phyloP scores from a whole-genome alignment of 2,888 invertebrate species.

The Schizotus pectinicornis region DNA sequence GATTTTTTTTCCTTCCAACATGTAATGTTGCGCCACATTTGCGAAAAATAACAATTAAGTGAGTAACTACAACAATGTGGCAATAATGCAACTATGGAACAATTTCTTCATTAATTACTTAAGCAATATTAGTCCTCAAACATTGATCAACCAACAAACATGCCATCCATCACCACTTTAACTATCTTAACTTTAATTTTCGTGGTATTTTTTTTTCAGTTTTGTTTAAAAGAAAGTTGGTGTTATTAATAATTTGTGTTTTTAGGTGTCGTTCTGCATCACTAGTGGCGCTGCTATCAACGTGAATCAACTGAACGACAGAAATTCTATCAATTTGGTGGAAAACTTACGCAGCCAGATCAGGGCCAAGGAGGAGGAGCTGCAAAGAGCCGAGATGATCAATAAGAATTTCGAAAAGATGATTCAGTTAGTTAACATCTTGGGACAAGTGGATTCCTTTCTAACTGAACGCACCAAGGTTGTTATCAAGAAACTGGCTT shows the following conservation, averaged over 20 bases:
- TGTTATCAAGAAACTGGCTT: slow-evolving; percentile 58
- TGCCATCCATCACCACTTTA: no score
- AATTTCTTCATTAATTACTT: no score
- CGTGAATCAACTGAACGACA: slow-evolving; percentile 7
- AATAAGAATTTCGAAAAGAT: slow-evolving; percentile 60
- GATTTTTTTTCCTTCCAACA: no score
- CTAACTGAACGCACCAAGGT: slow-evolving; percentile 58
- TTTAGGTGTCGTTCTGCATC: slow-evolving; percentile 1
- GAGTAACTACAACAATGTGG: no score
- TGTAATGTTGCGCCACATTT: no score
- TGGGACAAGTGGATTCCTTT: slow-evolving; percentile 62
- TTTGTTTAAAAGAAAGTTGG: background rate
- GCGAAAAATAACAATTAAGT: no score
- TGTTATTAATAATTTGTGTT: background rate
- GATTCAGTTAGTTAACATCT: slow-evolving; percentile 60
- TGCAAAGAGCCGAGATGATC: slow-evolving; percentile 54
- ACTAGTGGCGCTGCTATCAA: slow-evolving; percentile 5
- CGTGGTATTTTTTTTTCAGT: background rate
- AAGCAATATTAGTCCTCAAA: no score
- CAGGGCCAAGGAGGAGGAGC: slow-evolving; percentile 48
- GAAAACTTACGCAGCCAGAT: slow-evolving; percentile 46
- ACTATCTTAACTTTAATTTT: no score
- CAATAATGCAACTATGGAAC: no score
- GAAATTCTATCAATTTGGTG: slow-evolving; percentile 31
- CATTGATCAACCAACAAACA: no score